A percentile compares a stretch with the other conserved stretches of the same genome.
Evolutionary conservation across 2,113 vertebrate species (phyloP).

Genomic region (Solea solea): DNA sequence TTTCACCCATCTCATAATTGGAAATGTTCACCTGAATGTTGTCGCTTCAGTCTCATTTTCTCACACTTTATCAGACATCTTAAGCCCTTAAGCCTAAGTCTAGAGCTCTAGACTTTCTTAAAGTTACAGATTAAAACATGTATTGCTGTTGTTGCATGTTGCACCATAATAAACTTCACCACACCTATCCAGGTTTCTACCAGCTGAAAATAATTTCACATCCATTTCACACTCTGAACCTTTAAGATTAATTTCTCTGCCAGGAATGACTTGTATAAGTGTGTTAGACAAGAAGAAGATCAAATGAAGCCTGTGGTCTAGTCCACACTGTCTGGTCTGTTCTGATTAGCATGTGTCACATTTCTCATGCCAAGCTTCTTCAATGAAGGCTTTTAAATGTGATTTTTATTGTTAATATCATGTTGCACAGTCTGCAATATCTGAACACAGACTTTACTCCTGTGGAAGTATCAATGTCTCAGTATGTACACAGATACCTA

Average conservation of each 20-base stretch:
- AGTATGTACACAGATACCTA: slow-evolving; percentile 45
- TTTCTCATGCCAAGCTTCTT: slow-evolving; percentile 23
- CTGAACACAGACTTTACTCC: slow-evolving; percentile 20
- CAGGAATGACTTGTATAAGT: background rate
- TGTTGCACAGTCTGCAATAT: slow-evolving; percentile 13
- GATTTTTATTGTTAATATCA: slow-evolving; percentile 41
- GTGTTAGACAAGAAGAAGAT: slow-evolving; percentile 1
- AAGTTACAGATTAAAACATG: too few relatives aligned
- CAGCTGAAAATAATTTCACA: too few relatives aligned
- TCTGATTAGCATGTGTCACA: slow-evolving; percentile 31
- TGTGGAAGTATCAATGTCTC: slow-evolving; percentile 49
- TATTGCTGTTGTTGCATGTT: too few relatives aligned
- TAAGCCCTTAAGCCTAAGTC: background rate
- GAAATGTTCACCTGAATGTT: slow-evolving; percentile 25
- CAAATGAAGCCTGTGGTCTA: background rate
- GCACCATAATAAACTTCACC: too few relatives aligned
- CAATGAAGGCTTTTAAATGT: slow-evolving; percentile 14
- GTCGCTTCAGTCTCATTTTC: slow-evolving; percentile 23
- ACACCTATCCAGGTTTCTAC: too few relatives aligned
- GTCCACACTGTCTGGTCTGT: background rate
- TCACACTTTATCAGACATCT: slow-evolving; percentile 32
- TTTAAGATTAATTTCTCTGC: background rate
- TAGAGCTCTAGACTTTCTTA: slow-evolving; percentile 12
- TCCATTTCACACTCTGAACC: background rate
- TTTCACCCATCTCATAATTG: slow-evolving; percentile 29